Evolutionary conservation across 30 jellyfish, hydroid and myxozoan genomes (phyloP).

Genomic region (Calvadosia cruxmelitensis): DNA sequence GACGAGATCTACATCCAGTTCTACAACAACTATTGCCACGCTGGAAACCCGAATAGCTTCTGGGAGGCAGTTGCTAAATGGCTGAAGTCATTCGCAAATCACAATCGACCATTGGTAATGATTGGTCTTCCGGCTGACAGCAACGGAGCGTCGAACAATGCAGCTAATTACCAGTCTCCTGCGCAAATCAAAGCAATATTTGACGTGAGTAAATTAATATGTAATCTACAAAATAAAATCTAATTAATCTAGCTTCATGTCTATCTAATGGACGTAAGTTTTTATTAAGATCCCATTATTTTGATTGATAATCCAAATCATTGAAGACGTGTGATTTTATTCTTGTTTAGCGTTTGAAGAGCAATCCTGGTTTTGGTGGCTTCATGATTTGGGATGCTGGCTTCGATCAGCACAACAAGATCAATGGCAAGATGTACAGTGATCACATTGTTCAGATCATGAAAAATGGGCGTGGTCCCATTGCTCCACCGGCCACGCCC

Average conservation of each 20-base stretch:
- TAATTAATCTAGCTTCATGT: too few relatives aligned
- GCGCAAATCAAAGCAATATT: slow-evolving; percentile 21
- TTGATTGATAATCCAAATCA: too few relatives aligned
- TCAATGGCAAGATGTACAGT: slow-evolving; percentile 87
- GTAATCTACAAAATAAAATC: too few relatives aligned
- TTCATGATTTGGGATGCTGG: slow-evolving; percentile 99
- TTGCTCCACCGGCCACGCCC: too few relatives aligned
- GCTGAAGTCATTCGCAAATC: slow-evolving; percentile 13
- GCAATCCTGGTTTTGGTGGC: slow-evolving; percentile 95
- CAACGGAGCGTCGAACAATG: slow-evolving; percentile 27
- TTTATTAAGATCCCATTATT: too few relatives aligned
- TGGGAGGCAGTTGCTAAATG: slow-evolving; percentile 24
- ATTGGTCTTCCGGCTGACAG: slow-evolving; percentile 44
- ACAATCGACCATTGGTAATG: slow-evolving; percentile 35
- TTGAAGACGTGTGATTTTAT: too few relatives aligned
- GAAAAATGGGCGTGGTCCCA: slow-evolving; percentile 61
- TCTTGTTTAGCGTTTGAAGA: slow-evolving; percentile 69
- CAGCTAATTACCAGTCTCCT: slow-evolving; percentile 34
- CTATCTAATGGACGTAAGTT: too few relatives aligned
- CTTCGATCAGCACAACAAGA: slow-evolving; percentile 84
- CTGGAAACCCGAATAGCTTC: slow-evolving; percentile 23
- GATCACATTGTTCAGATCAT: slow-evolving; percentile 62
- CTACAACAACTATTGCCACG: slow-evolving; percentile 53
- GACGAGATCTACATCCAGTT: slow-evolving; percentile 53
- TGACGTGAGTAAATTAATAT: slow-evolving; percentile 16